A percentile compares a stretch with the other conserved stretches of the same genome.
These are phyloP conservation scores for Zygaena filipendulae DNA, from an alignment of 2,888 invertebrate genomes.

Conservation along the genomic window DNA sequence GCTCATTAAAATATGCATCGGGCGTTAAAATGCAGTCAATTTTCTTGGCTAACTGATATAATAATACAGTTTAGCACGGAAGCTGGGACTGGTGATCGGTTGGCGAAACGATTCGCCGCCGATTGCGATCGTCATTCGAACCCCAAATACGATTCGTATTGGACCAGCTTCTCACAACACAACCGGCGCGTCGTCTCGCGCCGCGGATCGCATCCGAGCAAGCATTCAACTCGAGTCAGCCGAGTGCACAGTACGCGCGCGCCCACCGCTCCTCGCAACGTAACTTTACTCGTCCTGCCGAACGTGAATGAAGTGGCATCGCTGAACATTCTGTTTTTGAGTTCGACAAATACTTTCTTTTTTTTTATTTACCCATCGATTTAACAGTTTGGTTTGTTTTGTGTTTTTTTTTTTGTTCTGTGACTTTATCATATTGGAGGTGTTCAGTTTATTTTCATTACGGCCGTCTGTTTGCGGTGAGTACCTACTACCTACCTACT, in stretches of 20 bases:
- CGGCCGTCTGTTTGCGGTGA: slow-evolving; percentile 56
- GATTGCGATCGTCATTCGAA: no score
- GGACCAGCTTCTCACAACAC: background rate
- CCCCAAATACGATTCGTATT: no score
- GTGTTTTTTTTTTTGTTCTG: slow-evolving; percentile 56
- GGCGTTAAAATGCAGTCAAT: no score
- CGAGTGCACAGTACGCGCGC: slow-evolving; percentile 36
- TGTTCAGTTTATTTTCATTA: slow-evolving; percentile 51
- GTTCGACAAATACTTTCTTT: slow-evolving; percentile 31
- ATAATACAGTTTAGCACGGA: no score
- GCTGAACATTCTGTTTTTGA: slow-evolving; percentile 31
- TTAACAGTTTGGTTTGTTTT: slow-evolving; percentile 39
- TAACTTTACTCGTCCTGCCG: slow-evolving; percentile 47
- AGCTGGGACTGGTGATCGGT: no score
- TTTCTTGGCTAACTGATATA: no score
- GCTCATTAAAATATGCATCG: no score
- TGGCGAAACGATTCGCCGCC: no score
- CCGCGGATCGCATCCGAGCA: no score
- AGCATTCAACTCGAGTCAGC: slow-evolving; percentile 45
- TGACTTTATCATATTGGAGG: slow-evolving; percentile 52
- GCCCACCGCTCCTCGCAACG: slow-evolving; percentile 29
- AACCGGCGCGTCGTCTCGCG: background rate
- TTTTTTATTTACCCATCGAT: slow-evolving; percentile 30
- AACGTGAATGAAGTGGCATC: slow-evolving; percentile 51
- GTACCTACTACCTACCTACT: no score